Percentiles rank a stretch among this genome's conserved stretches.
Conservation (phyloP, 2,888 invertebrate genomes). For the Sphinx pinastri region DNA sequence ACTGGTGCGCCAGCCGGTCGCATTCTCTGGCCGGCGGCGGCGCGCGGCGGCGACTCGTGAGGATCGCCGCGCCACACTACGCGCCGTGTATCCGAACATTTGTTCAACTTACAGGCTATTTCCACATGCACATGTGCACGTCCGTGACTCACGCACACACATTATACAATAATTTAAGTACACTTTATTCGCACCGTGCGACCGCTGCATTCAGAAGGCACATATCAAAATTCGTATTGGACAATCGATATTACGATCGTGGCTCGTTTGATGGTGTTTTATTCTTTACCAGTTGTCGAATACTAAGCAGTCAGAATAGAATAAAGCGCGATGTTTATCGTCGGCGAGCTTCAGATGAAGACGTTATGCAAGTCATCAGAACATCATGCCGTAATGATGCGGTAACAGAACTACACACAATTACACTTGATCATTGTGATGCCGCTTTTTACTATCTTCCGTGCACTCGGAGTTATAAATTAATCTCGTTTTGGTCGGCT, state of each 20-base stretch:
- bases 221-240: slow-evolving; percentile 62
- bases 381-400: slow-evolving; percentile 47
- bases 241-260: slow-evolving; percentile 59
- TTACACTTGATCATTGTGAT: slow-evolving; percentile 47
- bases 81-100: slow-evolving; percentile 67
- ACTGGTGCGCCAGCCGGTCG: slow-evolving; percentile 79
- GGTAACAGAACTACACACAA: slow-evolving; percentile 40
- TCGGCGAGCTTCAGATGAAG: slow-evolving; percentile 43
- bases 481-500: slow-evolving; percentile 26
- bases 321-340: slow-evolving; percentile 42
- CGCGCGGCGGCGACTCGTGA: slow-evolving; percentile 63
- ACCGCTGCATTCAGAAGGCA: slow-evolving; percentile 55
- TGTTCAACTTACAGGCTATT: slow-evolving; percentile 75
- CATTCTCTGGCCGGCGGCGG: slow-evolving; percentile 71
- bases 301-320: slow-evolving; percentile 39
- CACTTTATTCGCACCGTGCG: slow-evolving; percentile 57
- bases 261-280: slow-evolving; percentile 47
- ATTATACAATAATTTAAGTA: slow-evolving; percentile 66
- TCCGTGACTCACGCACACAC: slow-evolving; percentile 77
- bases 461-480: slow-evolving; percentile 26
- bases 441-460: slow-evolving; percentile 37
- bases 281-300: slow-evolving; percentile 49
- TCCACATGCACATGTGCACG: slow-evolving; percentile 77
- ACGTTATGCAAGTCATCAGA: slow-evolving; percentile 47
- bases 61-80: slow-evolving; percentile 61